Conservation (phyloP, 1,140 invertebrate species). For the Forficula auricularia region DNA sequence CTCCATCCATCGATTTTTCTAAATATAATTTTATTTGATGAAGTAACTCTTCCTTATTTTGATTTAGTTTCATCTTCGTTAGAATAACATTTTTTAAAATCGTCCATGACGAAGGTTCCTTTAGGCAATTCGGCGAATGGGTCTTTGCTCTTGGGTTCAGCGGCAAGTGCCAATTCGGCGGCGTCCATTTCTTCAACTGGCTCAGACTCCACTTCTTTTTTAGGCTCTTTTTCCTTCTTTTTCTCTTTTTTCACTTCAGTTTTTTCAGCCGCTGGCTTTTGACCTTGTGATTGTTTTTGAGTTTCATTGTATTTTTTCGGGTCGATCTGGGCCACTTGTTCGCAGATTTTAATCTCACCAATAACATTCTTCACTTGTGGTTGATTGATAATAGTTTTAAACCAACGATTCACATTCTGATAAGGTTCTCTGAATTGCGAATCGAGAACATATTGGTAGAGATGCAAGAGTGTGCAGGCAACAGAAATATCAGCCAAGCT, state of each 20-base stretch:
- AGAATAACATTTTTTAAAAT: conserved; percentile 93
- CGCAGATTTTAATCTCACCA: conserved; percentile 59
- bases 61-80: conserved; percentile 89
- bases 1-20: too few species aligned
- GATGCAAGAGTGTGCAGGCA: conserved; percentile 66
- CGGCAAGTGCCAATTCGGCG: conserved; percentile 46
- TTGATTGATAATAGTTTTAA: conserved; percentile 82
- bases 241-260: conserved; percentile 20
- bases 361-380: conserved; percentile 67
- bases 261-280: too few species aligned
- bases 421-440: conserved; percentile 46
- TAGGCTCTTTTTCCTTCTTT: conserved; percentile 21
- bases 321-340: conserved; percentile 58
- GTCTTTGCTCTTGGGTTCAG: conserved; percentile 74
- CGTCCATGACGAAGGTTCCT: conserved; percentile 86
- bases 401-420: conserved; percentile 82
- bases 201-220: conserved; percentile 17
- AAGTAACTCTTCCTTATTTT: too few species aligned
- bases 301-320: conserved; percentile 50
- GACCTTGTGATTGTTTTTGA: conserved; percentile 27
- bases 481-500: conserved; percentile 90
- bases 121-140: conserved; percentile 80
- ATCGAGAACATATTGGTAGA: conserved; percentile 73
- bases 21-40: too few species aligned
- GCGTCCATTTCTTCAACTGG: conserved; percentile 44